Evolutionary conservation across 2,113 vertebrate species (phyloP), one percentile per base, ranked within the genome.

Genomic region (Corythornis madagascariensis): DNA sequence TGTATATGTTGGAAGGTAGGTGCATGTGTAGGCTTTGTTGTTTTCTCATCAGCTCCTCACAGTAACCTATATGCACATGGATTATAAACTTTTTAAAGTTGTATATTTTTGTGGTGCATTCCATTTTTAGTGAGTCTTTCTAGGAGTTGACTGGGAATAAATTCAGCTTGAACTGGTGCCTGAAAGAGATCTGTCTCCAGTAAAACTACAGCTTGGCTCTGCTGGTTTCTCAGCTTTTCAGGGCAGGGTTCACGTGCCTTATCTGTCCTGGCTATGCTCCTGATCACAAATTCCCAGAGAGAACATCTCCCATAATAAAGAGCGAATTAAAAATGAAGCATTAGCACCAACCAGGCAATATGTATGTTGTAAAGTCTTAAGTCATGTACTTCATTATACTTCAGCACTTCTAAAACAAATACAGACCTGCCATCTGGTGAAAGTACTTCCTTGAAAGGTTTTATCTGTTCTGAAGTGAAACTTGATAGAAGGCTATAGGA

Each of bases 271-370:
- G 65, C 83, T 92, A 16, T 42, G 66, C 83, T 96, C 94, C 84
- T 88, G 96, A 95, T 93, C 87, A 93, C 88, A 77, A 76, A 82
- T 88, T 92, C 77, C 53, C 89, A 88, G 92, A 50, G 11, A 88
- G 56, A 90, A 64, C 29, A 90, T 76, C 61, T 91, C 78, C 74
- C 60, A 66, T 94, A 94, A 96, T 71, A 95, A 96, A 93, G 78
- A 93, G 55, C 56, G 91, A 95, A 96, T 95, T 94, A 84, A 97
- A 94, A 94, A 69, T 42, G 90, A 73, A 90, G 80, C 64, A 93
- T 96, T 93, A 96, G 82, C 79, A 91, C 94, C 57, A 90, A 21
- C 77, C 24, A 94, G 95, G 86, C 83, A 79, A 90, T 84, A 91
- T 43, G 79, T 96, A 80, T 84, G 87, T 96, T 93, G 82, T 65